These are phyloP conservation scores for Drepana falcataria DNA, from an alignment of 2,888 invertebrate species.

Conservation along the genomic window DNA sequence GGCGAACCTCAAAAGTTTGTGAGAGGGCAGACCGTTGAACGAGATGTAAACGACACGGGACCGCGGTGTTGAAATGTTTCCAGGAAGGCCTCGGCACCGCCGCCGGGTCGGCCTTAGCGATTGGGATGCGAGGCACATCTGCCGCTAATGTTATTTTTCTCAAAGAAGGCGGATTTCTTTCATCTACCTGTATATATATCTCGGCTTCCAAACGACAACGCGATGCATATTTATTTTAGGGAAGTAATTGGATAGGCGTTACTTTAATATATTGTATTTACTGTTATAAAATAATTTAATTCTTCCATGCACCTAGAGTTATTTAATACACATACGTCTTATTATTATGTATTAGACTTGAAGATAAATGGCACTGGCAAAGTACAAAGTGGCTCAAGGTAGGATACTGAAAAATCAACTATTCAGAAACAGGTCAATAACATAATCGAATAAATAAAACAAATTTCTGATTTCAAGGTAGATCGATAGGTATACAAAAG, in stretches of 20 bases:
- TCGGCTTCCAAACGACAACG: not conserved
- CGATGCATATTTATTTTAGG: not conserved
- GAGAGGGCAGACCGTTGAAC: slow-evolving; percentile 33
- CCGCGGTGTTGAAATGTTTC: slow-evolving; percentile 56
- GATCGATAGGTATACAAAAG: no score
- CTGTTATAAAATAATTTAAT: no score
- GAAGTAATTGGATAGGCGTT: not conserved
- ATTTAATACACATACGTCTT: no score
- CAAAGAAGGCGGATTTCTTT: slow-evolving; percentile 32
- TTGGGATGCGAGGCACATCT: slow-evolving; percentile 61
- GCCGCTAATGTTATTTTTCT: slow-evolving; percentile 52
- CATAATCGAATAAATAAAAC: no score
- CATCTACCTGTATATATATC: slow-evolving; percentile 13
- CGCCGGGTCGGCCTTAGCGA: slow-evolving; percentile 54
- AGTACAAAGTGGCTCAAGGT: no score
- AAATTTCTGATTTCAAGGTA: no score
- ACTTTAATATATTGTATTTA: no score
- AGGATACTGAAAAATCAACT: no score
- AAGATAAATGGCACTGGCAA: no score
- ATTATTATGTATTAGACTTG: no score
- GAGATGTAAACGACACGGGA: slow-evolving; percentile 42
- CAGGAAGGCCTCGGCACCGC: slow-evolving; percentile 56
- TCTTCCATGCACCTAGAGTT: no score
- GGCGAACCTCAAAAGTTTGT: slow-evolving; percentile 62
- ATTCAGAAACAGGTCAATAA: no score